These are phyloP conservation scores for Glyphotaelius pellucidus DNA, from an alignment of 2,888 invertebrate genomes.

Conservation along the genomic window DNA sequence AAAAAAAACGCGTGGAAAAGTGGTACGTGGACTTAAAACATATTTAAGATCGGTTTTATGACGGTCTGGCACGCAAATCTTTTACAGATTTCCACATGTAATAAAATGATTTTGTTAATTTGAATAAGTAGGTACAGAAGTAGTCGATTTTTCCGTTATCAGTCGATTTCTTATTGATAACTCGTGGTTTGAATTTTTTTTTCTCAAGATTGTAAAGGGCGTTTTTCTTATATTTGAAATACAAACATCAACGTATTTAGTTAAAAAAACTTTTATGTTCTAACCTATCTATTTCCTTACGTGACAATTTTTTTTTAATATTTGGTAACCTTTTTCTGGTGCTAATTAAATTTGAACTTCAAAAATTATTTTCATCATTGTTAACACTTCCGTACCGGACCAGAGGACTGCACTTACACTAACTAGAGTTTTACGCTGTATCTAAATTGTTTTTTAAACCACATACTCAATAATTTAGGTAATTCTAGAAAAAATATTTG, in stretches of 20 bases:
- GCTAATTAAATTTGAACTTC: too few relatives aligned
- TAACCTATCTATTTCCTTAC: not conserved
- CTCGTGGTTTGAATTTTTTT: not conserved
- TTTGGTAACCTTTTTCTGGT: too few relatives aligned
- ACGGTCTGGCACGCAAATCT: not conserved
- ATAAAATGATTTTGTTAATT: not conserved
- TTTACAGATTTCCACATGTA: not conserved
- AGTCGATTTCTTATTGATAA: not conserved
- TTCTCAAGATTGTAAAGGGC: not conserved
- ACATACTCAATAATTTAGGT: too few relatives aligned
- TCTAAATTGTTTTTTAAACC: too few relatives aligned
- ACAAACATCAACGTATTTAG: not conserved
- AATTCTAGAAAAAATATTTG: too few relatives aligned
- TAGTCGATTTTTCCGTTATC: not conserved
- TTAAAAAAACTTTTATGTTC: not conserved
- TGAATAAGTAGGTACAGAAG: not conserved
- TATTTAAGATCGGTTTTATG: not conserved
- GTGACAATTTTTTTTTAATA: not conserved
- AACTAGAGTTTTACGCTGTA: too few relatives aligned
- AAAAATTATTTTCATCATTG: too few relatives aligned
- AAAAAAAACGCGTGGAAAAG: not conserved
- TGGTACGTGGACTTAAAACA: not conserved
- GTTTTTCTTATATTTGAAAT: not conserved
- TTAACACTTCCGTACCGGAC: too few relatives aligned
- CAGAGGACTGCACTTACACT: too few relatives aligned